Percentiles rank a stretch among this genome's conserved stretches.
Conservation (phyloP, 2,888 invertebrate genomes). For the Osmoderma eremita region DNA sequence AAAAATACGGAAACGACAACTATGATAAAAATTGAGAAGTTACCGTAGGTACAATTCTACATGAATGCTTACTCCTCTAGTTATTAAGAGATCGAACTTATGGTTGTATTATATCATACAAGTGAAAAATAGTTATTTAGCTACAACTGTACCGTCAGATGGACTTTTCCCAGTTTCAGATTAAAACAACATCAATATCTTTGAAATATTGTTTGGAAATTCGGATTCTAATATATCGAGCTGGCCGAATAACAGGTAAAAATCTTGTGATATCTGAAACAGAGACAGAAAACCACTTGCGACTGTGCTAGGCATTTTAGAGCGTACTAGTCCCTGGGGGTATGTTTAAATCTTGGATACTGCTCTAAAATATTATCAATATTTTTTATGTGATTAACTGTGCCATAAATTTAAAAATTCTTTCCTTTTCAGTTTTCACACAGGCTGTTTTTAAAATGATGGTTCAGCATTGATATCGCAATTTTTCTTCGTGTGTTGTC, state of each 20-base stretch:
- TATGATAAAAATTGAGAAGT: not conserved
- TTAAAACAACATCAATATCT: not conserved
- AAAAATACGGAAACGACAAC: not conserved
- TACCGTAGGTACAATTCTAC: not conserved
- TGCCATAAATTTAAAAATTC: too few relatives aligned
- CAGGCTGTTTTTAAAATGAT: too few relatives aligned
- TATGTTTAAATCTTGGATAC: too few relatives aligned
- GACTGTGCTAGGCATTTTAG: too few relatives aligned
- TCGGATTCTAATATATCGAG: not conserved
- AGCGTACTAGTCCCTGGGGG: too few relatives aligned
- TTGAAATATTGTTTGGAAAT: slow-evolving; percentile 1
- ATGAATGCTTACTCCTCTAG: not conserved
- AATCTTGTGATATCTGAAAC: slow-evolving; percentile 6
- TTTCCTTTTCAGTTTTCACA: too few relatives aligned
- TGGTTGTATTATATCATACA: slow-evolving; percentile 5
- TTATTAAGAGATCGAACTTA: not conserved
- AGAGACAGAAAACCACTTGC: not conserved
- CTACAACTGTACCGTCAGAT: not conserved
- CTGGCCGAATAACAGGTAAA: slow-evolving; percentile 2
- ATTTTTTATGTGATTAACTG: too few relatives aligned
- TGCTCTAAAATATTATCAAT: too few relatives aligned
- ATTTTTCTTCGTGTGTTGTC: too few relatives aligned
- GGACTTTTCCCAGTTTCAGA: not conserved
- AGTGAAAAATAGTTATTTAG: not conserved
- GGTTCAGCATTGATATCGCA: too few relatives aligned